These are phyloP conservation scores for Phasianus colchicus DNA, from an alignment of 2,113 vertebrate genomes.

Conservation along the genomic window DNA sequence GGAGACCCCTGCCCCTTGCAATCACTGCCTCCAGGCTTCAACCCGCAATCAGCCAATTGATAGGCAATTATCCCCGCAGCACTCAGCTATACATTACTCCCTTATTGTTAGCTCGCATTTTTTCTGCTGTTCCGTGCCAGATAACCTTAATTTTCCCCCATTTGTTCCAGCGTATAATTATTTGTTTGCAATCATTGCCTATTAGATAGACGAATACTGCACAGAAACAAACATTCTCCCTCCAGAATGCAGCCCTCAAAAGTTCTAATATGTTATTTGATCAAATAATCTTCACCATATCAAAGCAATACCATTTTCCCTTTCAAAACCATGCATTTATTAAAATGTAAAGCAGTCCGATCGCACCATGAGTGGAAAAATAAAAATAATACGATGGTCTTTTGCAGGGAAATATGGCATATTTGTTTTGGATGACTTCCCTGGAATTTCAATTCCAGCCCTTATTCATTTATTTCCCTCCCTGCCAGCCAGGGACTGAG, in stretches of 20 bases:
- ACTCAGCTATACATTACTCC: not conserved
- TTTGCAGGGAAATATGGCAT: slow-evolving; percentile 62
- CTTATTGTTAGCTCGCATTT: slow-evolving; percentile 3
- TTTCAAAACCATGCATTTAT: slow-evolving; percentile 74
- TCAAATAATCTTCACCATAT: slow-evolving; percentile 76
- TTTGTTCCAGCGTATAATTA: slow-evolving; percentile 74
- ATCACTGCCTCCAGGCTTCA: slow-evolving; percentile 41
- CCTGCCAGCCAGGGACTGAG: slow-evolving; percentile 28
- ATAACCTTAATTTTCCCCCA: slow-evolving; percentile 72
- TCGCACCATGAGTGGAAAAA: slow-evolving; percentile 55
- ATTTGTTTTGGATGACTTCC: slow-evolving; percentile 78
- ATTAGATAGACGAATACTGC: slow-evolving; percentile 63
- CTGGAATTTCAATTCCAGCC: slow-evolving; percentile 69
- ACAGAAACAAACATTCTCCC: slow-evolving; percentile 43
- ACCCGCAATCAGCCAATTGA: slow-evolving; percentile 66
- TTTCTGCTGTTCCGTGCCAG: slow-evolving; percentile 60
- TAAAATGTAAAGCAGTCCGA: slow-evolving; percentile 78
- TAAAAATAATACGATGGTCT: slow-evolving; percentile 66
- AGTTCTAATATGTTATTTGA: slow-evolving; percentile 75
- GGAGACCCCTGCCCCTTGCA: slow-evolving; percentile 31
- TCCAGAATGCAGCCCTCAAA: slow-evolving; percentile 54
- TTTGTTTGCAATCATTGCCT: slow-evolving; percentile 78
- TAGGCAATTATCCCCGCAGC: slow-evolving; percentile 52
- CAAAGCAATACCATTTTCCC: slow-evolving; percentile 73
- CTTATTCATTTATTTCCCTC: slow-evolving; percentile 58